Evolutionary conservation across 2,888 invertebrate genomes (phyloP), one percentile per base, ranked within the genome.

Genomic region (Drosophila suboccidentalis): DNA sequence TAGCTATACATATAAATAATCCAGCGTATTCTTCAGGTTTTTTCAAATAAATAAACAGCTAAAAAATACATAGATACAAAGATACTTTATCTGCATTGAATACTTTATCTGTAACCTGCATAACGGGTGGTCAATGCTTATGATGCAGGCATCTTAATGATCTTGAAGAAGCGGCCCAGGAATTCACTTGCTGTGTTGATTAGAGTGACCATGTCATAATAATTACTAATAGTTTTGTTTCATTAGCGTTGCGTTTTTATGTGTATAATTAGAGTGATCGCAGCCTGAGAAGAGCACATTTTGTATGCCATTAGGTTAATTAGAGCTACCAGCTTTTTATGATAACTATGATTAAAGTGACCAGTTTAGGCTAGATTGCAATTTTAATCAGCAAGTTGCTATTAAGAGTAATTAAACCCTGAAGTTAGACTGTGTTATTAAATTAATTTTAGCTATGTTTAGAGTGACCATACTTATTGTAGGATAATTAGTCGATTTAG

Each of bases 71-170:
- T 9, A 51, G 32, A 32, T 19, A 26, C 9, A n/a, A 17, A 54
- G 26, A 43, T 41, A 54, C 22, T 59, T 15, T 63, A 71, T 55
- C 65, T 71, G 66, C 66, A 66, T 51, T 49, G 34, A 39, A 62
- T 34, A 51, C 11, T 51, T 34, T 26, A 36, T n/a, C 38, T 13
- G 19, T 44, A 75, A 75, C 59, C 71, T 60, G 75, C 75, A 79
- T 64, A 76, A 69, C 75, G 78, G 57, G 75, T 75, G 78, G 58
- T 43, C 55, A 3, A 36, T 22, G n/a, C 9, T 15, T 5, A 43
- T 9, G 41, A 17, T 58, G 71, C 75, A 67, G 50, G 36, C 71
- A 64, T 22, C 17, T 47, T 57, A 66, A 47, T 53, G 54, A 59
- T 51, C 61, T 66, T 46, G 19, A 53, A 26, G 32, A 44, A 22